These are phyloP conservation scores for Monopis laevigella DNA, from an alignment of 2,888 invertebrate genomes.

Conservation along the genomic window DNA sequence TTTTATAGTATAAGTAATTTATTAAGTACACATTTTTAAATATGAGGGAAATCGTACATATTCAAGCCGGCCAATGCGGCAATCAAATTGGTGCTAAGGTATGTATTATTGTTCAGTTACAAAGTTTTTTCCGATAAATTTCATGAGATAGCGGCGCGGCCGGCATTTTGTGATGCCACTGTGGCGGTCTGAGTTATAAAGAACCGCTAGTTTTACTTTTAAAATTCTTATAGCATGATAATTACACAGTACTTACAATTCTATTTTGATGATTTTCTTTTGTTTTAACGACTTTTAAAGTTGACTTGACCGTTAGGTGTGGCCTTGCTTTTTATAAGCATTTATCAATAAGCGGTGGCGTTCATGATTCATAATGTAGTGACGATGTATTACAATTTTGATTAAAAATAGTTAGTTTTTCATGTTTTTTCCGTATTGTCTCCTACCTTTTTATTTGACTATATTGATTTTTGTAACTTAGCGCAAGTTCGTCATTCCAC, in stretches of 20 bases:
- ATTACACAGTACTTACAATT: not conserved
- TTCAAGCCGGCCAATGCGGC: constrained; percentile 47
- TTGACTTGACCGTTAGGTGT: not conserved
- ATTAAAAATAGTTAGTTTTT: no score
- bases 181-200: not conserved
- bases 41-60: constrained; percentile 77
- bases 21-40: constrained; percentile 22
- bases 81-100: constrained; percentile 76
- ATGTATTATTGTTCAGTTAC: constrained; percentile 20
- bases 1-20: constrained; percentile 9
- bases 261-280: not conserved
- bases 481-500: no score
- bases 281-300: not conserved
- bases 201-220: not conserved
- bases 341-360: no score
- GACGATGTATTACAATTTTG: no score
- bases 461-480: no score
- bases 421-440: no score
- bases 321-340: no score
- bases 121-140: constrained; percentile 20
- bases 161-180: constrained; percentile 52
- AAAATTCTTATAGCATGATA: not conserved
- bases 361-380: no score
- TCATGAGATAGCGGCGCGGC: constrained; percentile 31
- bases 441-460: no score